Base-by-base conservation (phyloP, 2,113 vertebrate genomes). In the Paramormyrops kingsleyae region DNA sequence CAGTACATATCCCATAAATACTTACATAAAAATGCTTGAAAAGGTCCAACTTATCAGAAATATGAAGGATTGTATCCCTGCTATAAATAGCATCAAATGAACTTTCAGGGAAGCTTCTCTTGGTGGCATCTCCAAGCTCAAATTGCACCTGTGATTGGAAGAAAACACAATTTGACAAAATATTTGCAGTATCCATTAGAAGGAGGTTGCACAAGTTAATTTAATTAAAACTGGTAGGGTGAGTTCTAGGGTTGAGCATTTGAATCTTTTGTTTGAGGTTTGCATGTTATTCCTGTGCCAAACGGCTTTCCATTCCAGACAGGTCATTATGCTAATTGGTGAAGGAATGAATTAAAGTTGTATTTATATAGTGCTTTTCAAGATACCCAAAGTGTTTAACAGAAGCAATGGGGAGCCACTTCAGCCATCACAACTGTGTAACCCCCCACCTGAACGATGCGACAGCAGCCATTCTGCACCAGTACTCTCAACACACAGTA, bases 51-150 rank as follows among this genome's bases (percentile, higher is more conserved):
- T 97, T 97, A 92, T 96, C 96, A 10, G 92, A 92, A 83, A 97
- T 96, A 91, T 97, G 97, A 62, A 97, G 92, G 89, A 97, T 95
- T 2, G 96, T 97, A 93, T 97, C 97, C 92, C 96, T 94, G 92
- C 96, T 97, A 93, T 97, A 97, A 89, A 97, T 94, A 44, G 97
- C 95, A 56, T 97, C 96, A 86, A 97, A 97, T 0, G 95, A 94
- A 42, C 87, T 92, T 39, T 96, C 95, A 27, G 95, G 91, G 89
- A 97, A 97, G 1, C n/a, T 91, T 90, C 97, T 95, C 89, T 94
- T 96, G 0, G 97, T 97, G 89, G 96, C 97, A 88, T 97, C 96
- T 9, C 96, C 95, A 83, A 97, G 95, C 92, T 97, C 97, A 92
- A 97, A 97, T 90, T 95, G 95, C n/a, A 97, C 96, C 97, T 97